These are phyloP conservation scores for Chorisops tibialis DNA, from an alignment of 2,888 invertebrate species.

Conservation along the genomic window DNA sequence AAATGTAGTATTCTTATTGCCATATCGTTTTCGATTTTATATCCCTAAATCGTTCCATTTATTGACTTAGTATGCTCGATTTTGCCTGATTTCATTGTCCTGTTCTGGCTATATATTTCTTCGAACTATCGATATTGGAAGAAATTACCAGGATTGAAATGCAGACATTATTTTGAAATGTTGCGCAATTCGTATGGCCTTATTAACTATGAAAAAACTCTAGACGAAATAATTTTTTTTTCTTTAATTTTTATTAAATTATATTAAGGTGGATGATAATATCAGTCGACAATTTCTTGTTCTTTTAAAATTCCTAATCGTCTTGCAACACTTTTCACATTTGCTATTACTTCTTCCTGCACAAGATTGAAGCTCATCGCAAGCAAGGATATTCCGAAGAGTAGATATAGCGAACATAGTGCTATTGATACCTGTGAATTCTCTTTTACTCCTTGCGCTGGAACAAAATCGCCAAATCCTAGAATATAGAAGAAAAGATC, in stretches of 20 bases:
- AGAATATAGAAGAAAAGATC: constrained; percentile 5
- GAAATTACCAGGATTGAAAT: too few species aligned
- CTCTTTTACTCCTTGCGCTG: constrained; percentile 62
- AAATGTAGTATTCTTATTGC: too few species aligned
- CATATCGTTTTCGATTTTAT: too few species aligned
- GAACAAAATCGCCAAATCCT: constrained; percentile 87
- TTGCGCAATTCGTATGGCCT: too few species aligned
- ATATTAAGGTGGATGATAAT: neutral
- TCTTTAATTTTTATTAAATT: neutral
- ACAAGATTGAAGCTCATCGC: constrained; percentile 97
- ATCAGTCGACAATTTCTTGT: constrained; percentile 58
- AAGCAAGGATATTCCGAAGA: constrained; percentile 89
- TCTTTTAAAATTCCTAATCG: constrained; percentile 85
- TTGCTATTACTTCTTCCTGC: constrained; percentile 88
- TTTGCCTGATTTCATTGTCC: too few species aligned
- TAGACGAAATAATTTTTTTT: neutral
- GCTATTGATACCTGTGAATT: constrained; percentile 59
- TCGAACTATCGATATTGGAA: too few species aligned
- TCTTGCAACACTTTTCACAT: constrained; percentile 81
- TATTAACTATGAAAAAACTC: too few species aligned
- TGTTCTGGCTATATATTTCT: too few species aligned
- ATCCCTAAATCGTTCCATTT: too few species aligned
- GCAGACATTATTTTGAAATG: too few species aligned
- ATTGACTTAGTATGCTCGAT: too few species aligned
- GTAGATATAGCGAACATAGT: constrained; percentile 83